Evolutionary conservation across 2,888 invertebrate species (phyloP).

Genomic region (Meliscaeva auricollis): DNA sequence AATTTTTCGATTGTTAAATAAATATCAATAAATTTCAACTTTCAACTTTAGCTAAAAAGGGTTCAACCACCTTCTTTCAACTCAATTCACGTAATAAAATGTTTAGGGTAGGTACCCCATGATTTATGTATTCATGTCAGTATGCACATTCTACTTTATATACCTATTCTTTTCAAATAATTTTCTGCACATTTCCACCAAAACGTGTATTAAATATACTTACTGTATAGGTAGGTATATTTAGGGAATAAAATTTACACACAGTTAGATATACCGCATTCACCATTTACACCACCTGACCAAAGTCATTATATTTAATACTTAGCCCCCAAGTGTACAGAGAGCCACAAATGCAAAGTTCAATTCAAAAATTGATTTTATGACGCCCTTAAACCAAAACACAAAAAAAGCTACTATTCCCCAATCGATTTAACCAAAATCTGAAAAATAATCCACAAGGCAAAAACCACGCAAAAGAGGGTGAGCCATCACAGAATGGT

Average conservation of each 20-base stretch:
- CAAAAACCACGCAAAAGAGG: slow-evolving; percentile 35
- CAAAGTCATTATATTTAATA: slow-evolving; percentile 64
- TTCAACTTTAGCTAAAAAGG: not conserved
- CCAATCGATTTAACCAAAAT: slow-evolving; percentile 22
- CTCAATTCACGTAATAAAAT: not conserved
- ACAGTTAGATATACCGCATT: not conserved
- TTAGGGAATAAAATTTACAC: not conserved
- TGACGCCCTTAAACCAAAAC: slow-evolving; percentile 67
- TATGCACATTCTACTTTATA: too few relatives aligned
- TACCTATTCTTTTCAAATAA: not conserved
- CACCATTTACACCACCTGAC: slow-evolving; percentile 34
- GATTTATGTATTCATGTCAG: slow-evolving; percentile 1
- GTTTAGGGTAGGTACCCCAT: not conserved
- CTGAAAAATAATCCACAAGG: slow-evolving; percentile 43
- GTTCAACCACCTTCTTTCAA: slow-evolving; percentile 12
- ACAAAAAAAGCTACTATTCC: slow-evolving; percentile 36
- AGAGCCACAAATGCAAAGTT: slow-evolving; percentile 59
- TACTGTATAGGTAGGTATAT: too few relatives aligned
- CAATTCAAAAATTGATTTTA: slow-evolving; percentile 69
- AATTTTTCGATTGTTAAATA: not conserved
- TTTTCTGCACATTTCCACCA: slow-evolving; percentile 10
- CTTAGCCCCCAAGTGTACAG: slow-evolving; percentile 36
- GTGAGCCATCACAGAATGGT: not conserved
- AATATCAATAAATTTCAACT: not conserved
- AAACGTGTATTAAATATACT: not conserved